Conservation (phyloP, 2,888 invertebrate genomes). For the Synanthedon vespiformis region DNA sequence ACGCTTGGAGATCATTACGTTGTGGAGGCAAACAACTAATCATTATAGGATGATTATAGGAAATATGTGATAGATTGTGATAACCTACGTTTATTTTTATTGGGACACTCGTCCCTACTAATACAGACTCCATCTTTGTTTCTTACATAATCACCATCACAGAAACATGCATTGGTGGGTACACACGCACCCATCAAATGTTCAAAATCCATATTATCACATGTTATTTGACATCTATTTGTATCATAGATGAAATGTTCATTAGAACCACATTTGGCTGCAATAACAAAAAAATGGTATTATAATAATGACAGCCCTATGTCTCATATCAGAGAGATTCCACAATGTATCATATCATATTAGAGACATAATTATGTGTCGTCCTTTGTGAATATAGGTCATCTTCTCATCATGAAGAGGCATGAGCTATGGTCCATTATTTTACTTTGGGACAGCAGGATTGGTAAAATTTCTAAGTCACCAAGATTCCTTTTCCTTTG, state of each 20-base stretch:
- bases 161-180: conserved; percentile 2
- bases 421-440: too few species aligned
- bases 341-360: too few species aligned
- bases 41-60: neutral
- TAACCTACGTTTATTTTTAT: neutral
- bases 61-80: neutral
- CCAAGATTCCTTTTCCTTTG: too few species aligned
- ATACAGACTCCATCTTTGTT: conserved; percentile 1
- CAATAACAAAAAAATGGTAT: neutral
- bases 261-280: neutral
- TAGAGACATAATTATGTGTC: too few species aligned
- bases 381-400: too few species aligned
- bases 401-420: too few species aligned
- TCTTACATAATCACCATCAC: conserved; percentile 2
- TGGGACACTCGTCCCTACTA: neutral
- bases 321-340: too few species aligned
- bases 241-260: conserved; percentile 1
- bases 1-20: too few species aligned
- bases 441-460: too few species aligned
- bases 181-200: conserved; percentile 2
- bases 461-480: too few species aligned
- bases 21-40: too few species aligned
- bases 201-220: neutral
- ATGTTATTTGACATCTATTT: conserved; percentile 2
- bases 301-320: too few species aligned